These are phyloP conservation scores for Agriopis aurantiaria DNA, from an alignment of 2,888 invertebrate genomes.

Conservation along the genomic window DNA sequence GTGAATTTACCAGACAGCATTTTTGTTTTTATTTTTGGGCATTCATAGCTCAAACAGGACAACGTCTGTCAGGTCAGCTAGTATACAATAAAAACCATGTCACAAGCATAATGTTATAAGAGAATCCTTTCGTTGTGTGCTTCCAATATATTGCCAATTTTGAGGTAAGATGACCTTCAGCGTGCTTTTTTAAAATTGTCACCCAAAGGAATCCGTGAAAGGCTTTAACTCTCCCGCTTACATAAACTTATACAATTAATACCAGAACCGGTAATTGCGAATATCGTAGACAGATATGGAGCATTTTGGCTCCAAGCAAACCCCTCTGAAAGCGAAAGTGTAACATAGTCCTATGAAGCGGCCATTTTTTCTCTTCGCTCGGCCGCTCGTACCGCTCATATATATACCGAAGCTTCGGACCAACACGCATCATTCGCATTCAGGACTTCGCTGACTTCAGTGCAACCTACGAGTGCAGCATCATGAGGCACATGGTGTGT, in stretches of 20 bases:
- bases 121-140: not conserved
- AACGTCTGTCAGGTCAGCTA: no score
- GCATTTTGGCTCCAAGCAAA: conserved; percentile 70
- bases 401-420: conserved; percentile 79
- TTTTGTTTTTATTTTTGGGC: no score
- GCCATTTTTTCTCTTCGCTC: conserved; percentile 82
- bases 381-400: conserved; percentile 79
- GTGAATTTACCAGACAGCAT: no score
- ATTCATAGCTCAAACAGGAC: no score
- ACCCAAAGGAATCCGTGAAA: conserved; percentile 40
- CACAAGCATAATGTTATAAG: not conserved
- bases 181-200: conserved; percentile 19
- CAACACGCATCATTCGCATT: conserved; percentile 85
- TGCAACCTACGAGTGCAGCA: conserved; percentile 83
- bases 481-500: conserved; percentile 86
- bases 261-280: conserved; percentile 58
- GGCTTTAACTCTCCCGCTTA: conserved; percentile 49
- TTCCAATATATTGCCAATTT: conserved; percentile 11
- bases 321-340: conserved; percentile 85
- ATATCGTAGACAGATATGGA: conserved; percentile 70
- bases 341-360: conserved; percentile 80
- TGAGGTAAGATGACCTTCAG: conserved; percentile 31
- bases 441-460: conserved; percentile 85
- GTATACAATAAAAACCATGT: not conserved
- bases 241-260: conserved; percentile 53